Conservation (phyloP, 1,140 invertebrate species). For the Temnothorax longispinosus region DNA sequence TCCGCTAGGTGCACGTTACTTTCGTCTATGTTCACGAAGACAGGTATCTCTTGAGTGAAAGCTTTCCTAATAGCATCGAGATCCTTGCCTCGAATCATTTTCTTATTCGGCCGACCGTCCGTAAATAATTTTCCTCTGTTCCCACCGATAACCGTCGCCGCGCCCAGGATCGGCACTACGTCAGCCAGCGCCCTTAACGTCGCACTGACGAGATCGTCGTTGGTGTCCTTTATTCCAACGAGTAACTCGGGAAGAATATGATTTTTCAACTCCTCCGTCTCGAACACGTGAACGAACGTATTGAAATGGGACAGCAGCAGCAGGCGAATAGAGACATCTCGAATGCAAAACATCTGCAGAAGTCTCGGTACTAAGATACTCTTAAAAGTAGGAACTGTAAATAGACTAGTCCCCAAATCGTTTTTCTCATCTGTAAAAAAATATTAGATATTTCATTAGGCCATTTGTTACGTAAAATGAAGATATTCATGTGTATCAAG, state of each 20-base stretch:
- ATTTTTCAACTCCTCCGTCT: slow-evolving; percentile 89
- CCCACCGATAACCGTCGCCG: slow-evolving; percentile 92
- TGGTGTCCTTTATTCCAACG: slow-evolving; percentile 93
- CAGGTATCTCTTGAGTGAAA: slow-evolving; percentile 10
- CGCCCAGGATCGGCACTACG: slow-evolving; percentile 93
- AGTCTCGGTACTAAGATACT: slow-evolving; percentile 90
- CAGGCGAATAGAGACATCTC: slow-evolving; percentile 91
- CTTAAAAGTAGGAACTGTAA: slow-evolving; percentile 89
- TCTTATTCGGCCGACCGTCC: slow-evolving; percentile 90
- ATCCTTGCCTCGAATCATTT: slow-evolving; percentile 44
- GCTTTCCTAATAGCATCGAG: neutral
- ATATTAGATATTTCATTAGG: slow-evolving; percentile 28
- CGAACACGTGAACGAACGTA: slow-evolving; percentile 90
- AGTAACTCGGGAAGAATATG: slow-evolving; percentile 92
- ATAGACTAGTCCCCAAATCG: slow-evolving; percentile 85
- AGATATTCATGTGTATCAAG: neutral
- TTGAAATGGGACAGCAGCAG: slow-evolving; percentile 91
- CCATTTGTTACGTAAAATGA: slow-evolving; percentile 1
- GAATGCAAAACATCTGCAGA: slow-evolving; percentile 91
- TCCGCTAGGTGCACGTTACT: slow-evolving; percentile 87
- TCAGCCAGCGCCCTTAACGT: slow-evolving; percentile 93
- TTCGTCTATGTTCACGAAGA: slow-evolving; percentile 22
- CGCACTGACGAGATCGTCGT: slow-evolving; percentile 92
- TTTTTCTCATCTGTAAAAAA: slow-evolving; percentile 83
- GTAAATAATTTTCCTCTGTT: slow-evolving; percentile 92